A percentile compares a stretch with the other conserved stretches of the same genome.
phyloP scores from a whole-genome alignment of 2,888 invertebrate species.

The Acrobasis consociella region DNA sequence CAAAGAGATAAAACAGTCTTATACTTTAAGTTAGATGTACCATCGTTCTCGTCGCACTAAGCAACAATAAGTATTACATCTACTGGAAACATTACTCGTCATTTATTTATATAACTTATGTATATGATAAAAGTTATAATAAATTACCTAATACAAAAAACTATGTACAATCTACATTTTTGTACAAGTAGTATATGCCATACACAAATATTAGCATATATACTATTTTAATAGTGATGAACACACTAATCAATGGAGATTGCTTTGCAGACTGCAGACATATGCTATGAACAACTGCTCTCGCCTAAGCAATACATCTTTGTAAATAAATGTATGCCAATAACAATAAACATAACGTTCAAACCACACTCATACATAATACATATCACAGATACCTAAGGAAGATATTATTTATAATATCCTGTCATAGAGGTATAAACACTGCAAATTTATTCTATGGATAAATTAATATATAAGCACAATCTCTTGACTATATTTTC shows the following conservation, averaged over 20 bases:
- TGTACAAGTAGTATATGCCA: conserved; percentile 58
- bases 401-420: conserved; percentile 68
- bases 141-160: conserved; percentile 48
- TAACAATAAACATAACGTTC: conserved; percentile 54
- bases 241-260: conserved; percentile 61
- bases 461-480: conserved; percentile 59
- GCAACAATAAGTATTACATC: conserved; percentile 8
- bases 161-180: conserved; percentile 62
- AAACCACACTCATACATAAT: conserved; percentile 55
- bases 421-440: conserved; percentile 64
- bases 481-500: conserved; percentile 58
- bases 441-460: conserved; percentile 52
- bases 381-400: conserved; percentile 80
- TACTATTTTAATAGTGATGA: conserved; percentile 47
- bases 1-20: conserved; percentile 24
- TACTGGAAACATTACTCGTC: conserved; percentile 6
- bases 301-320: conserved; percentile 22
- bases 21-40: conserved; percentile 15
- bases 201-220: conserved; percentile 39
- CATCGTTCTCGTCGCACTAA: background rate
- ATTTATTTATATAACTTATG: background rate
- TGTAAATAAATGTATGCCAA: conserved; percentile 38
- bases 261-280: conserved; percentile 42
- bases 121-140: conserved; percentile 38
- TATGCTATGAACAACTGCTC: conserved; percentile 25